phyloP scores from a whole-genome alignment of 1,140 invertebrate genomes.

The Eufriesea mexicana region DNA sequence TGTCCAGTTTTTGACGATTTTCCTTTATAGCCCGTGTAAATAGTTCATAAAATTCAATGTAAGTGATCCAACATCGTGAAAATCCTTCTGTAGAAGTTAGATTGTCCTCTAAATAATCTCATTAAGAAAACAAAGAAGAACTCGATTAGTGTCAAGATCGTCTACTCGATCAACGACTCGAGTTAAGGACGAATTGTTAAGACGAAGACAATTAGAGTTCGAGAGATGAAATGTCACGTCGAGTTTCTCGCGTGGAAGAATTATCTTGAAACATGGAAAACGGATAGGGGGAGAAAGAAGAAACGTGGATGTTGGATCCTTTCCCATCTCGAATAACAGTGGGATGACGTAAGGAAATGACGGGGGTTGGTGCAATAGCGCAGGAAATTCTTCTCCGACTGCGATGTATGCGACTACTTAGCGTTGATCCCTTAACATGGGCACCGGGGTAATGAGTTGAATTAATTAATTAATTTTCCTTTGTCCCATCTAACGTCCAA shows the following conservation, averaged over 20 bases:
- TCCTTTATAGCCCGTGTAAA: constrained; percentile 6
- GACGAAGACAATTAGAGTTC: neutral
- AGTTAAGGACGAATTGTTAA: constrained; percentile 14
- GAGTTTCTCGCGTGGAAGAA: constrained; percentile 29
- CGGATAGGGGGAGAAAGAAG: neutral
- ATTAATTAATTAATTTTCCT: constrained; percentile 41
- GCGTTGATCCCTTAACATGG: neutral
- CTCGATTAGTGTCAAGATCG: neutral
- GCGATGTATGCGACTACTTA: neutral
- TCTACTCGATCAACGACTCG: neutral
- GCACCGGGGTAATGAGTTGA: constrained; percentile 17
- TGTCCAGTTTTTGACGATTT: constrained; percentile 1
- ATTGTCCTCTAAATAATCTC: neutral
- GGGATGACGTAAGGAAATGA: constrained; percentile 40
- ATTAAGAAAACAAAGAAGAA: neutral
- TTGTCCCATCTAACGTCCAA: neutral
- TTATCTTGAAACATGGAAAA: constrained; percentile 55
- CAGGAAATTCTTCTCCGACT: constrained; percentile 41
- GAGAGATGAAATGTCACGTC: constrained; percentile 2
- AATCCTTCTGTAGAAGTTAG: neutral
- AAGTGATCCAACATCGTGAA: neutral
- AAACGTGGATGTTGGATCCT: constrained; percentile 46
- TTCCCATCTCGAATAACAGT: constrained; percentile 44
- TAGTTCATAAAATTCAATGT: constrained; percentile 22
- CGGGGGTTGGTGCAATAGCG: constrained; percentile 24